Evolutionary conservation across 2,797 vertebrate genomes (phyloP), one percentile per base, ranked within the genome.

Genomic region (Acestrorhynchus altus): DNA sequence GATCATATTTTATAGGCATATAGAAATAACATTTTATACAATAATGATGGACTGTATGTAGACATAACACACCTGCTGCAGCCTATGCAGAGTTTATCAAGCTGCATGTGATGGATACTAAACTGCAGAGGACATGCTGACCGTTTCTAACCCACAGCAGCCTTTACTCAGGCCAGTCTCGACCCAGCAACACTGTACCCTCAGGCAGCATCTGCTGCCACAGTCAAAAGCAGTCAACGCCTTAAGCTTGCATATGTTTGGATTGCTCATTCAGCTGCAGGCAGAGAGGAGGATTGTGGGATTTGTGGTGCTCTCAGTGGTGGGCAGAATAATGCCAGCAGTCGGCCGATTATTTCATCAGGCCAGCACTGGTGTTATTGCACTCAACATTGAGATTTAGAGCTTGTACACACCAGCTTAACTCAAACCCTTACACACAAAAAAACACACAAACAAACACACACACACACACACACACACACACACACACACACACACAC

Each of bases 311-410:
- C 12, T 67, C 65, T 82, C 90, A 86, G 90, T 83, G 89, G 87
- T 88, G 35, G 88, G 92, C 87, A 90, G 90, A 93, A 93, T 92
- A 91, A 92, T 93, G 90, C 91, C 91, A 92, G 91, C 91, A 92
- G 90, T 92, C 88, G 89, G 88, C 89, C 88, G 83, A 81, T 74
- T 89, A 85, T 92, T 80, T 83, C 84, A 89, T 82, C 71, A 61
- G 90, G 90, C 91, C 90, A 88, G 88, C 89, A 80, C 90, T 91
- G 89, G 90, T 87, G 87, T 93, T 93, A 92, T 72, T 92, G 71
- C 61, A 42, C 54, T 66, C 46, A 61, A 64, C 57, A 46, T 7
- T 64, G 57, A 63, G 56, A 39, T 49, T 79, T 47, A 31, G 18
- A 44, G 22, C n/a, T 56, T 40, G 22, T 44, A 13, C 13, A 35